Base-by-base conservation (phyloP, 1,140 invertebrate genomes). In the Leucophenga varia region DNA sequence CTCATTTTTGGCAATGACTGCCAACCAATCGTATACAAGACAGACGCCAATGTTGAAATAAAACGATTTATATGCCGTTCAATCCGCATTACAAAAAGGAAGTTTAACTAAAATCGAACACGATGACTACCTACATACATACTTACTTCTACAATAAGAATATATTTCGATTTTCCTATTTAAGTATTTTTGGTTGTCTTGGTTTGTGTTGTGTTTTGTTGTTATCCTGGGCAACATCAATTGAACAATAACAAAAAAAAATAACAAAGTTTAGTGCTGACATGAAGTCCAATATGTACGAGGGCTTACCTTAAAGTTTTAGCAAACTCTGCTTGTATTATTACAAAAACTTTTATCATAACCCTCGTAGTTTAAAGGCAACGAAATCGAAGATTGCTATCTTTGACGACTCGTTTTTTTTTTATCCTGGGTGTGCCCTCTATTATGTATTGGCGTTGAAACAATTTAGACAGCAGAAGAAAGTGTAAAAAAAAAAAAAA, bases 381-480 rank as follows among this genome's bases (percentile, higher is more conserved):
- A 45, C 13, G 35, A 72, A 72, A 72, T 72, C 69, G 68, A 72
- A 72, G 68, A 72, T 72, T 72, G 61, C 64, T 72, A 72, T 72
- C 68, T 72, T 72, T 72, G 68, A 72, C 57, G 68, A 60, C 60
- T 64, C 67, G 63, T 67, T 67, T 67, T 67, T 59, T 59, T 67
- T n/a, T n/a, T n/a, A n/a, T n/a, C n/a, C 18, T 38, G 47, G 59
- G 59, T 51, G 59, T 51, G 52, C 54, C 63, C 52, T 55, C 68
- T 63, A 72, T 72, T 72, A 71, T 68, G 63, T 67, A 71, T 72
- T 63, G 68, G 68, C 64, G 68, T 72, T 72, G 68, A 72, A 72
- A 72, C 68, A 72, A 72, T 72, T 72, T 72, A 61, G 59, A 63
- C 60, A 71, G 54, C 51, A 68, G 49, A 35, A 55, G 36, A 20